phyloP scores from a whole-genome alignment of 2,888 invertebrate species.

The Catocala sponsa region DNA sequence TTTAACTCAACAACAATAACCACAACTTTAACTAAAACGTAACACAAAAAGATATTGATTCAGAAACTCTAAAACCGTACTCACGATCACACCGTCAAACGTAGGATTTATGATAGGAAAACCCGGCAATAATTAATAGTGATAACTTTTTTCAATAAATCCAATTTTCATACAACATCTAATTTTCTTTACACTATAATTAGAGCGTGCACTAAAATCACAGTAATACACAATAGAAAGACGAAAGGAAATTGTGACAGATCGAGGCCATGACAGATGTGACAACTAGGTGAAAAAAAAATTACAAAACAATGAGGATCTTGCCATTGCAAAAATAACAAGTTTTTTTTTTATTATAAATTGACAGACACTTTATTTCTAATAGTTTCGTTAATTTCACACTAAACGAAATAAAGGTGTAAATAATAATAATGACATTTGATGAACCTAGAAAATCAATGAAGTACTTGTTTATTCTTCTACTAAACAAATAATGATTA shows the following conservation, averaged over 20 bases:
- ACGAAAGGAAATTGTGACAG: constrained; percentile 52
- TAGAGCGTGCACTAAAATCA: constrained; percentile 60
- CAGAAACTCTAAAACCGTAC: constrained; percentile 64
- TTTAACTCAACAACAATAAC: constrained; percentile 52
- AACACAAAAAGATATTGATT: constrained; percentile 64
- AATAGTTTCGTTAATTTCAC: no score
- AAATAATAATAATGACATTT: no score
- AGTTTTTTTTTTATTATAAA: no score
- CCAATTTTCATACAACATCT: constrained; percentile 39
- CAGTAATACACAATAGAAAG: constrained; percentile 57
- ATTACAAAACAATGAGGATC: neutral
- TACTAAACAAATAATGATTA: no score
- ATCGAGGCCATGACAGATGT: constrained; percentile 48
- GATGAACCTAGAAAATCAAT: no score
- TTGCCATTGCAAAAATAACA: neutral
- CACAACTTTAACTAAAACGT: constrained; percentile 49
- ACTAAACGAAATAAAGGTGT: no score
- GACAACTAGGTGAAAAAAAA: constrained; percentile 21
- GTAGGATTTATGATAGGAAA: constrained; percentile 30
- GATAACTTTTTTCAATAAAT: constrained; percentile 24
- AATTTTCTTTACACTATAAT: constrained; percentile 43
- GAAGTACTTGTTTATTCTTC: no score
- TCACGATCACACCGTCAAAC: constrained; percentile 68
- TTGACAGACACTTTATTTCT: no score
- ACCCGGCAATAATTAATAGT: constrained; percentile 1